Evolutionary conservation across 2,113 vertebrate species (phyloP).

Genomic region (Saccopteryx leptura): DNA sequence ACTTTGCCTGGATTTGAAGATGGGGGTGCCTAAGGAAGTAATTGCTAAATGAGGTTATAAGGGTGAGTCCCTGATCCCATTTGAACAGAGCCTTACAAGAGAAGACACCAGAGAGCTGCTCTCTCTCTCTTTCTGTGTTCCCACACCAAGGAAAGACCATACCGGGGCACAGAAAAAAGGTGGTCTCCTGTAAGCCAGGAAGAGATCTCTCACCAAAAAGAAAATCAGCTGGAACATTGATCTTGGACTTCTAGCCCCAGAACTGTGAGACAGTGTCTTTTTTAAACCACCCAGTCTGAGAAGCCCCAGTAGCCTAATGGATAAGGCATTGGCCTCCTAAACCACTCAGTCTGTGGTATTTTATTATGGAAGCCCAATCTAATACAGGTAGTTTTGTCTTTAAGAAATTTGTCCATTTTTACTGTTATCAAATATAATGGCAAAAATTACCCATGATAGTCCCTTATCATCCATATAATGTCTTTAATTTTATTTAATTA

Average conservation of each 20-base stretch:
- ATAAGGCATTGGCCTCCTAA: slow-evolving; percentile 90
- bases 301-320: slow-evolving; percentile 89
- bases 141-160: not conserved
- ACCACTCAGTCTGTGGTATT: not conserved
- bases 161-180: not conserved
- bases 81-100: not conserved
- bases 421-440: not conserved
- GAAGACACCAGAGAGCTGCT: not conserved
- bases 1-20: not conserved
- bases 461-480: not conserved
- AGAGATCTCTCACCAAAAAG: not conserved
- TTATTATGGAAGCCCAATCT: not conserved
- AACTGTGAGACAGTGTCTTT: not conserved
- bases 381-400: not conserved
- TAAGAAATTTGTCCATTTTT: not conserved
- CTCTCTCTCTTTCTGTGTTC: not conserved
- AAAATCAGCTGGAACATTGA: not conserved
- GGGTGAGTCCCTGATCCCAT: not conserved
- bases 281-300: not conserved
- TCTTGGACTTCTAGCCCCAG: not conserved
- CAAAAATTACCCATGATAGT: not conserved
- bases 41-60: not conserved
- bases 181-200: not conserved
- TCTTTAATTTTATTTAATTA: no score
- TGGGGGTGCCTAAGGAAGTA: not conserved